These are phyloP conservation scores for Heteromormyrus szaboi DNA, from an alignment of 2,797 vertebrate genomes.

Conservation along the genomic window DNA sequence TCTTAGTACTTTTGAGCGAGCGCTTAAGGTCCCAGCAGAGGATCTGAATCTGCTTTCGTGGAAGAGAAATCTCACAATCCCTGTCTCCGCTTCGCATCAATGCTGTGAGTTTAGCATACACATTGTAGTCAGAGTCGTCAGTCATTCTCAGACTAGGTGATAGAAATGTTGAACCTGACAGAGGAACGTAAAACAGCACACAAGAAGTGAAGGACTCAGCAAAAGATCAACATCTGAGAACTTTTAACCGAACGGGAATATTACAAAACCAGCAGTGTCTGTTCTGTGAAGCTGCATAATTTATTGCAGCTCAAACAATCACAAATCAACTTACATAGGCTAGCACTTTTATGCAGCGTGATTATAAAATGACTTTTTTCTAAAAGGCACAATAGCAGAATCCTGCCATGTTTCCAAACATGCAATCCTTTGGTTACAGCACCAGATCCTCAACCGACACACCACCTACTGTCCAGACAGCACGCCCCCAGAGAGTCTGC, in stretches of 20 bases:
- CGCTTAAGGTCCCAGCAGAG: neutral
- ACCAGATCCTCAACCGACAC: neutral
- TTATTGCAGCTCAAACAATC: neutral
- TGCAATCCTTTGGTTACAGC: neutral
- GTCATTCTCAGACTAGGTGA: neutral
- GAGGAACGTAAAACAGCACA: neutral
- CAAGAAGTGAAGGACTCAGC: neutral
- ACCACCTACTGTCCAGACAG: neutral
- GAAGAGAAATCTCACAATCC: neutral
- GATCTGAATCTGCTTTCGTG: neutral
- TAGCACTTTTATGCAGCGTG: neutral
- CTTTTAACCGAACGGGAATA: neutral
- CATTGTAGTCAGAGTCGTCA: neutral
- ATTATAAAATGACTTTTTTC: neutral
- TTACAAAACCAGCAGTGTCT: neutral
- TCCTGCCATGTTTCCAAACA: neutral
- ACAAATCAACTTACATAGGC: neutral
- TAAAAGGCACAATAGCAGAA: neutral
- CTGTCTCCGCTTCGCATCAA: neutral
- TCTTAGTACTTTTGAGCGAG: neutral
- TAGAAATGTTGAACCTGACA: neutral
- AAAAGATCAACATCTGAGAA: neutral
- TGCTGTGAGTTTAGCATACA: neutral
- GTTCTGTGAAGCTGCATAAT: neutral
- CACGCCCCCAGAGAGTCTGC: neutral